Evolutionary conservation across 1,140 invertebrate species (phyloP).

Genomic region (Brachionus calyciflorus): DNA sequence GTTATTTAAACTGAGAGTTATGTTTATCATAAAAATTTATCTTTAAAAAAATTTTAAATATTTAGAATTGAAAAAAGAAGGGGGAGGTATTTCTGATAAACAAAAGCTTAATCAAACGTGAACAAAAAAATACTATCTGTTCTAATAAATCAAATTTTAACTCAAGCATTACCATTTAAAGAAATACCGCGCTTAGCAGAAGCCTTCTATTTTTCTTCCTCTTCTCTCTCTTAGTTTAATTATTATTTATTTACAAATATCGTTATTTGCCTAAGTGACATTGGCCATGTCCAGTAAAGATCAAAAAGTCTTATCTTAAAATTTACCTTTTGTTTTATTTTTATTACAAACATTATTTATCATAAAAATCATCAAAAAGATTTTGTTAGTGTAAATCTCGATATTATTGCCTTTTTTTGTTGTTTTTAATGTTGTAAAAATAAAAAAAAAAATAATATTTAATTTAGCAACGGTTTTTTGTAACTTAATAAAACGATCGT

Average conservation of each 20-base stretch:
- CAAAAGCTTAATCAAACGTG: slow-evolving; percentile 10
- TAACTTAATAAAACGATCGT: slow-evolving; percentile 26
- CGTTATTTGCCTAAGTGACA: slow-evolving; percentile 22
- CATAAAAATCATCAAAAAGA: slow-evolving; percentile 45
- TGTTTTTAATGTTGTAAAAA: too few relatives aligned
- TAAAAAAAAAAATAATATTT: too few relatives aligned
- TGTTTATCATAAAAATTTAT: too few relatives aligned
- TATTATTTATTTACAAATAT: slow-evolving; percentile 12
- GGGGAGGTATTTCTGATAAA: too few relatives aligned
- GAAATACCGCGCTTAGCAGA: not conserved
- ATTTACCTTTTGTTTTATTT: slow-evolving; percentile 31
- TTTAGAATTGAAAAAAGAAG: too few relatives aligned
- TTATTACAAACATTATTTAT: slow-evolving; percentile 44
- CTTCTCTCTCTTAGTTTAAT: too few relatives aligned
- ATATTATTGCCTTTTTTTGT: too few relatives aligned
- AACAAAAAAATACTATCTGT: slow-evolving; percentile 11
- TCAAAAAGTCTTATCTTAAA: slow-evolving; percentile 40
- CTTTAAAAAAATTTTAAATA: too few relatives aligned
- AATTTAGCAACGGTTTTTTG: slow-evolving; percentile 34
- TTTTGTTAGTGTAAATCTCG: slow-evolving; percentile 10
- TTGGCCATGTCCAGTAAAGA: not conserved
- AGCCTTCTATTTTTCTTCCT: too few relatives aligned
- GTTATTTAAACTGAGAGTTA: too few relatives aligned
- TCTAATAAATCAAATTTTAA: slow-evolving; percentile 17
- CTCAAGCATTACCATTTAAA: not conserved